Percentiles rank a stretch among this genome's conserved stretches.
Evolutionary conservation across 1,140 invertebrate species (phyloP).

Genomic region (Bombyx mandarina): DNA sequence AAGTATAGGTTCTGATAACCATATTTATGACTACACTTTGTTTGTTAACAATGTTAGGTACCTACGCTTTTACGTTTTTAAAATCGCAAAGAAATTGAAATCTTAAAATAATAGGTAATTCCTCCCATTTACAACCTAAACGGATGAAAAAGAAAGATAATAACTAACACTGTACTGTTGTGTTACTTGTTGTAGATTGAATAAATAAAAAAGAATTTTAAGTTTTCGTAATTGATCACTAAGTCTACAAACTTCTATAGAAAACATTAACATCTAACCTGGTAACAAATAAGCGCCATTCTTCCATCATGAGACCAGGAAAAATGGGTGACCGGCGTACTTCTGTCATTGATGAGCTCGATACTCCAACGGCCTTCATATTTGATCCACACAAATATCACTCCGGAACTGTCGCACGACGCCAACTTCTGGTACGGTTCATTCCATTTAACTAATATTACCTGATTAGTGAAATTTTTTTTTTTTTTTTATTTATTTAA

Average conservation of each 20-base stretch:
- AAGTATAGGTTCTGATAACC: background rate
- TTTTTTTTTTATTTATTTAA: too few relatives aligned
- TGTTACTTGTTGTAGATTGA: too few relatives aligned
- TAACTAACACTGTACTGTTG: too few relatives aligned
- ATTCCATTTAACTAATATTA: constrained; percentile 98
- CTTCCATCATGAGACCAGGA: constrained; percentile 98
- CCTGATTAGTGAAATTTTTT: constrained; percentile 71
- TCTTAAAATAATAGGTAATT: too few relatives aligned
- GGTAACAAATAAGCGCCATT: constrained; percentile 98
- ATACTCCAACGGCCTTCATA: constrained; percentile 99
- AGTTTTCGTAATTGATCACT: too few relatives aligned
- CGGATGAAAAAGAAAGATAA: too few relatives aligned
- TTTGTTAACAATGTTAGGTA: background rate
- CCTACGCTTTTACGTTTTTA: background rate
- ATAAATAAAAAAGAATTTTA: too few relatives aligned
- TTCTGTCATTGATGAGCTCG: constrained; percentile 98
- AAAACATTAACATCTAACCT: constrained; percentile 70
- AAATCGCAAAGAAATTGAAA: background rate
- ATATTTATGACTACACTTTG: background rate
- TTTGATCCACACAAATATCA: constrained; percentile 99
- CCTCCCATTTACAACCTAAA: too few relatives aligned
- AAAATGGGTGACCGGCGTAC: constrained; percentile 96
- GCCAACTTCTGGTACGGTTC: constrained; percentile 98
- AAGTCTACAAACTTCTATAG: too few relatives aligned
- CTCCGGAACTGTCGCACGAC: constrained; percentile 96